Base-by-base conservation (phyloP, 2,113 vertebrate species). In the Onychostoma macrolepis region DNA sequence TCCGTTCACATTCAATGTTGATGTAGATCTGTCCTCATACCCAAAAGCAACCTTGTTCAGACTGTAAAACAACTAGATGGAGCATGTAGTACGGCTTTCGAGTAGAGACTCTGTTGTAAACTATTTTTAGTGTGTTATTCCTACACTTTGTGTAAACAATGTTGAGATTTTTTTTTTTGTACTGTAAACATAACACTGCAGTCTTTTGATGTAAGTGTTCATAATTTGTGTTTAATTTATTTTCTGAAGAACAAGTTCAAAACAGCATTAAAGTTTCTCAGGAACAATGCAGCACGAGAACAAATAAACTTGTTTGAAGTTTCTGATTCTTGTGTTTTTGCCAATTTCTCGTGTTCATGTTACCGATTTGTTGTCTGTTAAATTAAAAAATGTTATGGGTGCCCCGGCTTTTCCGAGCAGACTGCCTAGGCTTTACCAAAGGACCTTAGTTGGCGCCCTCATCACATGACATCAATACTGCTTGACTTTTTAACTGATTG, bases 181-280 rank as follows among this genome's bases (percentile, higher is more conserved):
- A 91, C 88, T 91, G 90, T 93, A 91, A 82, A 88, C 79, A 81
- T 11, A 74, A 65, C 61, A 24, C 30, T 77, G 56, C 48, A 3
- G 38, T 24, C 67, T 85, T 74, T 75, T 88, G 36, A 41, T 83
- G 81, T 87, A 89, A 83, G 85, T 87, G 87, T 88, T 50, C 13
- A 91, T 85, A 86, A 93, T 91, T 79, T 63, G 85, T 90, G 87
- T 90, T 90, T 93, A 91, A 94, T 94, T 94, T 93, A 94, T 96
- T 92, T 91, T 88, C 88, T 85, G 74, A 50, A 83, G 77, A 67
- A 86, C 79, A 36, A 88, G 77, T 88, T 87, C 41, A 88, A 89
- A 67, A 90, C 90, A 88, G 88, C 88, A 93, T 93, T 93, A 89
- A 88, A 83, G 88, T 88, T 88, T 93, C 94, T 94, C 94, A 95